phyloP scores from a whole-genome alignment of 2,113 vertebrate species.

The Sula dactylatra region DNA sequence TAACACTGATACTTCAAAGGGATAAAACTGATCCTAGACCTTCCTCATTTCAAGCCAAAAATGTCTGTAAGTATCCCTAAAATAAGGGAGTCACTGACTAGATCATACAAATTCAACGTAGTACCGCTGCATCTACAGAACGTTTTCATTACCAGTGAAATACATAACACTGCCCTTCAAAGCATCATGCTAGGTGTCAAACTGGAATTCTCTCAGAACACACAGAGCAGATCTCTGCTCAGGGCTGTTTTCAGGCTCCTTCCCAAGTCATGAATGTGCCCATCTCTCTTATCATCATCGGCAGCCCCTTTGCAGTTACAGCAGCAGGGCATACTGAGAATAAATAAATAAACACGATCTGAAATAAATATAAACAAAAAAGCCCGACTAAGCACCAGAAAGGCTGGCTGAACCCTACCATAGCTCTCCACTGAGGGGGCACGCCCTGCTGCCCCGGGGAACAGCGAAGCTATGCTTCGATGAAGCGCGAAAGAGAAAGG shows the following conservation, averaged over 20 bases:
- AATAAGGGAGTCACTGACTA: not conserved
- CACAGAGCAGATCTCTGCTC: not conserved
- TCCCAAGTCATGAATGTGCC: not conserved
- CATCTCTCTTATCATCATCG: not conserved
- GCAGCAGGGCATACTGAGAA: not conserved
- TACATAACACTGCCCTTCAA: not conserved
- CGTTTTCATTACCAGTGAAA: not conserved
- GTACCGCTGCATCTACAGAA: not conserved
- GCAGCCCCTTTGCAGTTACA: not conserved
- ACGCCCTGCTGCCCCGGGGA: not conserved
- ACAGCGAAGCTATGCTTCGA: not conserved
- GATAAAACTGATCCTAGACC: not conserved
- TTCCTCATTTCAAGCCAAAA: not conserved
- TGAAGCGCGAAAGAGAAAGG: not conserved
- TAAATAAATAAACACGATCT: not conserved
- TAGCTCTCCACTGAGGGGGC: not conserved
- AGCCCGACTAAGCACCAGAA: not conserved
- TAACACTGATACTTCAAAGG: not conserved
- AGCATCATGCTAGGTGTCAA: not conserved
- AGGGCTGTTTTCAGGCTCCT: not conserved
- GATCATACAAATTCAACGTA: not conserved
- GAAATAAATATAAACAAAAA: not conserved
- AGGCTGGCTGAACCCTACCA: fast-evolving
- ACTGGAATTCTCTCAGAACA: not conserved
- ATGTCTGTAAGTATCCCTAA: not conserved